Evolutionary conservation across 2,888 invertebrate species (phyloP).

Genomic region (Magallana nippona): DNA sequence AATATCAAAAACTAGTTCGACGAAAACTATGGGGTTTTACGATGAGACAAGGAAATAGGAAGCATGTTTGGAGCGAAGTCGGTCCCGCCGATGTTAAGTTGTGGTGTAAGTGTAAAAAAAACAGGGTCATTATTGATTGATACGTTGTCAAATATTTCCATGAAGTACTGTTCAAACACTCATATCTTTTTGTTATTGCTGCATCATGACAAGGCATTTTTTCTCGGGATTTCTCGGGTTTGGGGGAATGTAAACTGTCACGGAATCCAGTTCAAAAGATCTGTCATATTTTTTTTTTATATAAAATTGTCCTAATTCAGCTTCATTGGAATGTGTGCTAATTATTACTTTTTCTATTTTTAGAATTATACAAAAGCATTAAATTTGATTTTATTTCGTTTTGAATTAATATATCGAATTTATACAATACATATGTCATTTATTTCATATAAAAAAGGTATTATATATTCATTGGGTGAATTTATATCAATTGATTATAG

Average conservation of each 20-base stretch:
- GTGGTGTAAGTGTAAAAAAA: neutral
- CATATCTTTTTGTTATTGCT: neutral
- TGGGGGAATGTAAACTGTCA: neutral
- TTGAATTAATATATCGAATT: too few relatives aligned
- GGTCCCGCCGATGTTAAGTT: neutral
- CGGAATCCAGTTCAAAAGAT: too few relatives aligned
- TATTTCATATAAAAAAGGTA: too few relatives aligned
- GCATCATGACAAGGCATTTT: neutral
- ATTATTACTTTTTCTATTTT: too few relatives aligned
- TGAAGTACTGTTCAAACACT: neutral
- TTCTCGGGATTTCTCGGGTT: neutral
- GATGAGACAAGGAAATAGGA: neutral
- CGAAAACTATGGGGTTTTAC: neutral
- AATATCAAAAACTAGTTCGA: neutral
- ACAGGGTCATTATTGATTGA: neutral
- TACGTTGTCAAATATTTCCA: neutral
- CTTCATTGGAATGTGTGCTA: too few relatives aligned
- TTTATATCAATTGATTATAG: too few relatives aligned
- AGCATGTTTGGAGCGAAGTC: neutral
- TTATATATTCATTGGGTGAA: too few relatives aligned
- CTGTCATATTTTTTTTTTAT: too few relatives aligned
- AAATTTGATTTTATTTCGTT: too few relatives aligned
- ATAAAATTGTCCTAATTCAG: too few relatives aligned
- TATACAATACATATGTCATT: too few relatives aligned
- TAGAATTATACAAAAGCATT: too few relatives aligned